Evolutionary conservation across 2,113 vertebrate species (phyloP), one percentile per base, ranked within the genome.

Genomic region (Saguinus imperator): DNA sequence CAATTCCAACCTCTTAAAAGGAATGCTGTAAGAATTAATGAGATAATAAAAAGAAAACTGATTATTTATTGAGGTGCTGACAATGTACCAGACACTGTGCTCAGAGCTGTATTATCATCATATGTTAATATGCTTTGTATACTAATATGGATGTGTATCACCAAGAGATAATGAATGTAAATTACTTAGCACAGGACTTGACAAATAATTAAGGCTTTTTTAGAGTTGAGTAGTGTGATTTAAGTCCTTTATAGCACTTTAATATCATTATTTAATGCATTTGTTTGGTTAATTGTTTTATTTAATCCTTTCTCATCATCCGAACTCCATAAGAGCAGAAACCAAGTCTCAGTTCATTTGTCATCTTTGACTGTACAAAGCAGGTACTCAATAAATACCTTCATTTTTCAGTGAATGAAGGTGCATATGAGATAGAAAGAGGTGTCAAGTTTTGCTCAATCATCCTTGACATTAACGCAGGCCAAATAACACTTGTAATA

Each of bases 11-110:
- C 12, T 70, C 48, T 8, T 21, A 20, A 5, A 14, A 32, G 17
- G 0, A 96, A 98, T 0, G 97, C 98, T 0, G 92, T 98, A 64
- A 98, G 66, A 97, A 98, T 35, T 23, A 25, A 72, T 8, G 8
- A 43, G n/a, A 55, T 21, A 43, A 73, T 57, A 27, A 18, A 5
- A 72, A 32, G 25, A 57, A 32, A 27, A 5, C 29, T 57, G 16
- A 57, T 29, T 73, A 20, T 20, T 57, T 55, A 72, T 0, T 32
- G 50, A 40, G 25, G 68, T 40, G 23, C 35, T 73, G 55, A 72
- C 21, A 16, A 92, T 97, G 98, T 8, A 16, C 1, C 2, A 14
- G 66, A 21, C 21, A 1, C 1, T n/a, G 37, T 12, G 20, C 29
- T 58, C 4, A 5, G 48, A 5, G 27, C 52, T 73, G 27, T 10